phyloP scores from a whole-genome alignment of 2,888 invertebrate genomes.

The Hartigia nigra region DNA sequence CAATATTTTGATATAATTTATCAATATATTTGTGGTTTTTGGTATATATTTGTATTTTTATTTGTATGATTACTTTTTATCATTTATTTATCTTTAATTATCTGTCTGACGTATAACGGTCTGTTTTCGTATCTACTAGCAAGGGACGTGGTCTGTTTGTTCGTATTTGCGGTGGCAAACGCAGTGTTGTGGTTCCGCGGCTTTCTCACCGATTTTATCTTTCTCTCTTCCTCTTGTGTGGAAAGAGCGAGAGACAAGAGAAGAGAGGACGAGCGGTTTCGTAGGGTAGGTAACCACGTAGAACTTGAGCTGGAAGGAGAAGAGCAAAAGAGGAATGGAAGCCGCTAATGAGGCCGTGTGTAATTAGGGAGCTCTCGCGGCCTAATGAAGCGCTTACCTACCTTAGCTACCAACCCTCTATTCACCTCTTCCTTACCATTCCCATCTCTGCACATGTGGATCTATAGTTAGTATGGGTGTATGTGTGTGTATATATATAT shows the following conservation, averaged over 20 bases:
- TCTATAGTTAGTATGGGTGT: slow-evolving; percentile 3
- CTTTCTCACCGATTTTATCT: slow-evolving; percentile 9
- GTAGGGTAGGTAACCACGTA: slow-evolving; percentile 37
- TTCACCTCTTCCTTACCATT: slow-evolving; percentile 40
- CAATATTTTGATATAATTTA: background rate
- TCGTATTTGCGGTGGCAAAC: slow-evolving; percentile 53
- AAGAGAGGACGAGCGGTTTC: slow-evolving; percentile 42
- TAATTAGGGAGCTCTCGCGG: slow-evolving; percentile 66
- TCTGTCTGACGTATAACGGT: background rate
- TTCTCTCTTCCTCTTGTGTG: slow-evolving; percentile 22
- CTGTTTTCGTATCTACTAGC: background rate
- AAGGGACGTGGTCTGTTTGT: slow-evolving; percentile 18
- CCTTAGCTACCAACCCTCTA: slow-evolving; percentile 56
- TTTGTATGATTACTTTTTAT: background rate
- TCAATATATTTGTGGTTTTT: background rate
- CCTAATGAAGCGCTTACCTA: slow-evolving; percentile 66
- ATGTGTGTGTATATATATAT: too few species aligned
- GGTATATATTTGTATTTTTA: background rate
- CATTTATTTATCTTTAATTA: background rate
- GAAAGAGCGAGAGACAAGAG: slow-evolving; percentile 39
- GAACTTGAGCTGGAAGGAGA: slow-evolving; percentile 22
- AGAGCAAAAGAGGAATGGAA: slow-evolving; percentile 44
- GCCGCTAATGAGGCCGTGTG: slow-evolving; percentile 65
- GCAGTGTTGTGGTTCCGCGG: slow-evolving; percentile 48
- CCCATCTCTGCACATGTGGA: slow-evolving; percentile 37